Base-by-base conservation (phyloP, 2,888 invertebrate genomes). In the Philhelius pedissequus region DNA sequence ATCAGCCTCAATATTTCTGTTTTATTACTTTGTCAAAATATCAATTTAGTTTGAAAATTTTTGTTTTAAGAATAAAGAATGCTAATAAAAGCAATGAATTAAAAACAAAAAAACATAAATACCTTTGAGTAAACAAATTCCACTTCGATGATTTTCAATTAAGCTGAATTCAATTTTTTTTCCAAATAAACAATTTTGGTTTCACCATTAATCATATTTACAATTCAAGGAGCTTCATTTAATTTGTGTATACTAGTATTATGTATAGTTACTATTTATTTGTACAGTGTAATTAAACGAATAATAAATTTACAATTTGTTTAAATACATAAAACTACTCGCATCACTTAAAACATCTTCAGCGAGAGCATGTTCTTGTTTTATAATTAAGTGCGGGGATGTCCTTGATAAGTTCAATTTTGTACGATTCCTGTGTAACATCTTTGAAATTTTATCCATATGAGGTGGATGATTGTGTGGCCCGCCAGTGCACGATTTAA, bases 391-490 rank as follows among this genome's bases (percentile, higher is more conserved):
- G 20, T 68, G 35, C 7, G 62, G 70, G 8, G 71, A 60, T 30
- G 52, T 11, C 1, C 69, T 54, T n/a, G 69, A 13, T 8, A 60
- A 52, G 43, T 68, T 73, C 1, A 76, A 45, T 15, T 70, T 18
- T 25, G n/a, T 87, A 0, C 89, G 89, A 87, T 90, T 91, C 5
- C 91, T 89, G 3, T 89, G 88, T 13, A 90, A 79, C 86, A 92
- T 91, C 87, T 91, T 91, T 25, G 89, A 88, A 62, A 92, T 92
- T 87, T 92, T 91, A 25, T 91, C 91, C 13, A 89, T 89, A 50
- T 92, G 92, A 0, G 92, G 91, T 70, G 86, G 83, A 87, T 92
- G 92, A 87, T 92, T 92, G 74, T 92, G 92, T 0, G 83, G 79
- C 0, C 91, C 91, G 0, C 92, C 92, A 0, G 92, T 90, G 4